Base-by-base conservation (phyloP, 1,140 invertebrate species). In the Drosophila setifemur region DNA sequence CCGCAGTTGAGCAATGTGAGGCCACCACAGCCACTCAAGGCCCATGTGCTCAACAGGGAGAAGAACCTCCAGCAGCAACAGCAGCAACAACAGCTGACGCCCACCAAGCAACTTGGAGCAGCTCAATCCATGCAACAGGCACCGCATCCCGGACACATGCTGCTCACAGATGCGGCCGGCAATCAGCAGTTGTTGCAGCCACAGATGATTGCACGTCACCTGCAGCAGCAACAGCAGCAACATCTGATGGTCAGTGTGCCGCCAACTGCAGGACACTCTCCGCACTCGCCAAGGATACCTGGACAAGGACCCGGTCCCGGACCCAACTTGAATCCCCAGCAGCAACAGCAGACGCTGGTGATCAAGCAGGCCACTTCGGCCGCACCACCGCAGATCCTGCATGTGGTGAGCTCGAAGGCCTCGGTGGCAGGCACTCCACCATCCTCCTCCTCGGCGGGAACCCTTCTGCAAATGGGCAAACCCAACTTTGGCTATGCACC, bases 391-490 rank as follows among this genome's bases (percentile, higher is more conserved):
- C 88, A 90, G 35, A 70, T 90, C 4, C 25, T 90, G 33, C 88
- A 90, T 40, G 88, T 90, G n/a, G 88, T 90, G 0, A 88, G 77
- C 47, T 85, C 88, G 0, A 90, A 89, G 57, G 72, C 81, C 7
- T 83, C 85, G 4, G 85, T 83, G 37, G 58, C 66, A 68, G 11
- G 67, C 61, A n/a, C 76, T 72, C 55, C 19, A 28, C 54, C 43
- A 23, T 49, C 47, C 25, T 44, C 48, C 4, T 40, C 58, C 5
- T 9, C 57, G 16, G n/a, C 63, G 31, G 40, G 68, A 31, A 14
- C 54, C n/a, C 53, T 73, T 6, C 40, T 75, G 37, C 71, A 75
- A 43, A 19, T 88, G 61, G 25, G 28, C 39, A 85, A 81, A 25
- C 61, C 68, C 0, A 82, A 54, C 71, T 76, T 57, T 54, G 57